Conservation (phyloP, 2,113 vertebrate species). For the Acrocephalus kingi region DNA sequence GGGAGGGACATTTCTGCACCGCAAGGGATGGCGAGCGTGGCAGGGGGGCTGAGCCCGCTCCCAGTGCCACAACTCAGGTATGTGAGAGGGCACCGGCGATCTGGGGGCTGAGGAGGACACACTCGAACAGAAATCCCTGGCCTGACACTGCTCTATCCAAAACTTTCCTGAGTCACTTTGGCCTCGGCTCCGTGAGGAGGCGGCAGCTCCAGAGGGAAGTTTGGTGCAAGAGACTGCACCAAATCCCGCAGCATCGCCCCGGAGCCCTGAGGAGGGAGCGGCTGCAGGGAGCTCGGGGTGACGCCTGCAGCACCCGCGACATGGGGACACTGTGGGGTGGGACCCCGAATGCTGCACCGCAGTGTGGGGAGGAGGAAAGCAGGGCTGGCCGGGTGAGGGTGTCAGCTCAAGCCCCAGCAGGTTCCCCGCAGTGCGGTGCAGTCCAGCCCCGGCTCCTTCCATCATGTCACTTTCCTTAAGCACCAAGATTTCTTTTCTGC, state of each 20-base stretch:
- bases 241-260: background rate
- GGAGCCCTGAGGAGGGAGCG: background rate
- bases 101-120: background rate
- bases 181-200: background rate
- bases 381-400: fast-evolving
- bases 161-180: background rate
- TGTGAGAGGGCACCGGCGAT: background rate
- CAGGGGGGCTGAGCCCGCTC: background rate
- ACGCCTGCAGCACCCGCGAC: background rate
- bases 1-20: background rate
- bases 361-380: background rate
- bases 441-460: background rate
- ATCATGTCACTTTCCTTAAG: background rate
- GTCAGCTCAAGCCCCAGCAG: background rate
- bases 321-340: fast-evolving
- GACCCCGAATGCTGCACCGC: background rate
- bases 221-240: background rate
- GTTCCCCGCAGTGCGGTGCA: background rate
- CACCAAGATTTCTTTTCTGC: background rate
- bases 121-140: background rate
- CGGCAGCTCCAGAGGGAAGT: background rate
- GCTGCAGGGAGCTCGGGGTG: background rate
- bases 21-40: fast-evolving
- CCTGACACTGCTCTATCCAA: background rate
- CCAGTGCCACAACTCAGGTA: fast-evolving